Conservation (phyloP, 2,797 vertebrate species). For the Karalla daura region DNA sequence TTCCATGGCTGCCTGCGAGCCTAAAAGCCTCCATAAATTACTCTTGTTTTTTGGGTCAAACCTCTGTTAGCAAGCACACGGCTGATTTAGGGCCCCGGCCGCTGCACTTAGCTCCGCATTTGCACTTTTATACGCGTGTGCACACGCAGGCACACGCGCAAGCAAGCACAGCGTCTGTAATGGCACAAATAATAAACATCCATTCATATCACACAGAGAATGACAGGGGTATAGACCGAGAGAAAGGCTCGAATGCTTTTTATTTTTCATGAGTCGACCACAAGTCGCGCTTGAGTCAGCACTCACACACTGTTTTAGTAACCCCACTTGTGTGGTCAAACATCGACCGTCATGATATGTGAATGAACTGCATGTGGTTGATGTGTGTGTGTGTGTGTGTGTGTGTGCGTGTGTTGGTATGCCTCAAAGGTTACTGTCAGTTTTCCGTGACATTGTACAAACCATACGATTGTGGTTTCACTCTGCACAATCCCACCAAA, state of each 20-base stretch:
- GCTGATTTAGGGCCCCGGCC: constrained; percentile 72
- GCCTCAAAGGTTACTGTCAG: constrained; percentile 36
- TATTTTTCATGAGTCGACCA: constrained; percentile 33
- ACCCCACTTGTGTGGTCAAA: constrained; percentile 67
- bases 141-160: constrained; percentile 10
- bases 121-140: constrained; percentile 24
- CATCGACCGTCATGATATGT: constrained; percentile 44
- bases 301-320: constrained; percentile 25
- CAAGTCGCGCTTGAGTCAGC: constrained; percentile 51
- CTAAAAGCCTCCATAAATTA: constrained; percentile 84
- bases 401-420: constrained; percentile 7
- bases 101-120: constrained; percentile 41
- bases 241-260: constrained; percentile 24
- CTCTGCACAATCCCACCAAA: constrained; percentile 45
- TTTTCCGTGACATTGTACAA: constrained; percentile 64
- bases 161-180: constrained; percentile 21
- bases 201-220: constrained; percentile 24
- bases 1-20: constrained; percentile 73
- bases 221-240: constrained; percentile 6
- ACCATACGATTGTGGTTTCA: constrained; percentile 54
- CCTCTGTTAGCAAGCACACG: constrained; percentile 73
- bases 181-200: constrained; percentile 31
- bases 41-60: constrained; percentile 82
- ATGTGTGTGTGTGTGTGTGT: constrained; percentile 12
- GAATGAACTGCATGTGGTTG: constrained; percentile 28